A percentile compares a stretch with the other conserved stretches of the same genome.
Conservation (phyloP, 2,797 vertebrate species). For the Pseudopleuronectes americanus region DNA sequence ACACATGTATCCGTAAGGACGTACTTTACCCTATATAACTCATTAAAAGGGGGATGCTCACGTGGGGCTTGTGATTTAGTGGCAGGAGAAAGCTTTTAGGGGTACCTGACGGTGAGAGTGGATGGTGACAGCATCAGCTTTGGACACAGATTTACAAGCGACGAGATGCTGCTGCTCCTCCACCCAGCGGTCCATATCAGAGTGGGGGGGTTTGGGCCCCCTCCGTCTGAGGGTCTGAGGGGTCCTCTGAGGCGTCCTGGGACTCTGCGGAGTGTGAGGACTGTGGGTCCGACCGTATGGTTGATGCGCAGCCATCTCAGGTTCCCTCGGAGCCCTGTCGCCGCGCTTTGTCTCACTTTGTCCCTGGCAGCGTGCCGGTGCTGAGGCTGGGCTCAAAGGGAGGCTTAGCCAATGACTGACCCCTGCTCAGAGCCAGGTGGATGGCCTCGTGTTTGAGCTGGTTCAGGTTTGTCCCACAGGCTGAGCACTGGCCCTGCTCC, state of each 20-base stretch:
- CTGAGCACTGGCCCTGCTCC: constrained; percentile 87
- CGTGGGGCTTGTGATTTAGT: constrained; percentile 52
- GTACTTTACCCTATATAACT: constrained; percentile 56
- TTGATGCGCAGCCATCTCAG: constrained; percentile 61
- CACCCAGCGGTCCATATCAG: constrained; percentile 87
- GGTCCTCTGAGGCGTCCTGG: constrained; percentile 85
- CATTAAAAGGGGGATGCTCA: constrained; percentile 62
- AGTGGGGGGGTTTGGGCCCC: constrained; percentile 85
- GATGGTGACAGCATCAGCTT: constrained; percentile 86
- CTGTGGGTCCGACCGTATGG: constrained; percentile 84
- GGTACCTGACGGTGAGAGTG: constrained; percentile 85
- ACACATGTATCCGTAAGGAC: constrained; percentile 66
- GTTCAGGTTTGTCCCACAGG: constrained; percentile 90
- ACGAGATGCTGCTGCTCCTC: constrained; percentile 93
- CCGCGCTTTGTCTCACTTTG: constrained; percentile 53
- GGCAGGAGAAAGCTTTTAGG: constrained; percentile 62
- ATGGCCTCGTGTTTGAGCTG: constrained; percentile 95
- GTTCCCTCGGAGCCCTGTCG: constrained; percentile 52
- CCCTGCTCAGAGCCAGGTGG: constrained; percentile 90
- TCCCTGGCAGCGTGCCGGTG: constrained; percentile 48
- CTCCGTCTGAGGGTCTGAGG: constrained; percentile 83
- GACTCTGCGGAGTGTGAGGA: constrained; percentile 86
- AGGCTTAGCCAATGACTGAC: constrained; percentile 82
- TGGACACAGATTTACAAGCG: constrained; percentile 79
- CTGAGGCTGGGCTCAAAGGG: constrained; percentile 77